phyloP scores from a whole-genome alignment of 2,113 vertebrate species.

The Paraplagusia blochii region DNA sequence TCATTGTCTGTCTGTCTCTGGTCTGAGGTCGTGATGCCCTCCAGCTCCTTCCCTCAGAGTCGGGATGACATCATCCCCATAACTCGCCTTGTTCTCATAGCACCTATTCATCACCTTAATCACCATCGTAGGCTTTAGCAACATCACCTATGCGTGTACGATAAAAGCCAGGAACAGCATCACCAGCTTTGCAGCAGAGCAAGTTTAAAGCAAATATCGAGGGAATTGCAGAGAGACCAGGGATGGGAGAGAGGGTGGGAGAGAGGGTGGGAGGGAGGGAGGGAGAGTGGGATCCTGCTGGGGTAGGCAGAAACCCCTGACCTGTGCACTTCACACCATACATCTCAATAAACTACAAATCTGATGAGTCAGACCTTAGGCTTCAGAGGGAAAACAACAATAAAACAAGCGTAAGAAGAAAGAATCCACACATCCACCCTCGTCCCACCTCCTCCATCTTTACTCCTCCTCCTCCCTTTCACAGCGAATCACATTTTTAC shows the following conservation, averaged over 20 bases:
- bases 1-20: conserved; percentile 11
- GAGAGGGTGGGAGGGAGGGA: conserved; percentile 1
- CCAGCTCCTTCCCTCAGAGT: conserved; percentile 48
- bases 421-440: conserved; percentile 12
- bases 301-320: conserved; percentile 68
- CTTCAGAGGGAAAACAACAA: conserved; percentile 60
- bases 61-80: conserved; percentile 68
- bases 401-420: conserved; percentile 39
- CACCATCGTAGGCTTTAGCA: conserved; percentile 63
- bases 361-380: conserved; percentile 66
- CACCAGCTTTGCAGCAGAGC: conserved; percentile 36
- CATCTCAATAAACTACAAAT: conserved; percentile 69
- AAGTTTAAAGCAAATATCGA: conserved; percentile 29
- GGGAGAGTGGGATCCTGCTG: conserved; percentile 50
- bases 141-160: conserved; percentile 45
- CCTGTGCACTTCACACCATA: conserved; percentile 67
- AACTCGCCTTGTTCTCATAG: conserved; percentile 51
- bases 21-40: conserved; percentile 66
- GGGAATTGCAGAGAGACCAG: conserved; percentile 18
- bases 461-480: neutral
- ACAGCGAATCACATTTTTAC: conserved; percentile 26
- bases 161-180: conserved; percentile 36
- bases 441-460: neutral
- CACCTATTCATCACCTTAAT: conserved; percentile 69
- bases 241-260: too few relatives aligned